phyloP scores from a whole-genome alignment of 2,888 invertebrate species.

The Drosophila austrosaltans region DNA sequence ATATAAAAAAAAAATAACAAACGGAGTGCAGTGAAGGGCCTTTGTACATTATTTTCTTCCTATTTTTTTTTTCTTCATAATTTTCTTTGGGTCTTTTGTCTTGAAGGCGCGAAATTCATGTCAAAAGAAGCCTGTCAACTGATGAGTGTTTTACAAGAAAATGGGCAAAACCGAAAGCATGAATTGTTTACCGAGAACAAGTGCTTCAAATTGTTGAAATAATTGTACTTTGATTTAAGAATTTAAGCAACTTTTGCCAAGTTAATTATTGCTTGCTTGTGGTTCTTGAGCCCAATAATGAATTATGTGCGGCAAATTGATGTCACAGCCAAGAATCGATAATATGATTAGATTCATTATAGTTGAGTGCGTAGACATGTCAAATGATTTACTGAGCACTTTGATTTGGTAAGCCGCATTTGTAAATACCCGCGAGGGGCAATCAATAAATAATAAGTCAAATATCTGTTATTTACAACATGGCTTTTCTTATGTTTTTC shows the following conservation, averaged over 20 bases:
- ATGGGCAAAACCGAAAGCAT: neutral
- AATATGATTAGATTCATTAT: conserved; percentile 14
- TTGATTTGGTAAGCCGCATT: conserved; percentile 7
- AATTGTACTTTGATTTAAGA: neutral
- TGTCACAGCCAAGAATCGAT: neutral
- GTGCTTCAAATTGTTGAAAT: neutral
- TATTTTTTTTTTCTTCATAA: neutral
- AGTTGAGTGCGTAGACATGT: conserved; percentile 11
- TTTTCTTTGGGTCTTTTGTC: conserved; percentile 5
- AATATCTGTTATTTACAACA: no score
- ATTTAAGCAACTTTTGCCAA: neutral
- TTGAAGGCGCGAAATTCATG: conserved; percentile 8
- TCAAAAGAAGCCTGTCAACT: conserved; percentile 9
- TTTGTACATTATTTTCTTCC: conserved; percentile 6
- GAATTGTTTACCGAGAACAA: neutral
- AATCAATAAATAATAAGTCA: neutral
- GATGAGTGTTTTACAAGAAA: conserved; percentile 4
- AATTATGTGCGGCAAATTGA: neutral
- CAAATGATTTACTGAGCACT: conserved; percentile 11
- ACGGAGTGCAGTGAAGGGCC: neutral
- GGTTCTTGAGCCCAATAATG: neutral
- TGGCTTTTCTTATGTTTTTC: no score
- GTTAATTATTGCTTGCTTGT: conserved; percentile 4
- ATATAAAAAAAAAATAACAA: neutral
- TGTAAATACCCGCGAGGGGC: neutral